Conservation (phyloP, 1,140 invertebrate species). For the Camponotus floridanus region DNA sequence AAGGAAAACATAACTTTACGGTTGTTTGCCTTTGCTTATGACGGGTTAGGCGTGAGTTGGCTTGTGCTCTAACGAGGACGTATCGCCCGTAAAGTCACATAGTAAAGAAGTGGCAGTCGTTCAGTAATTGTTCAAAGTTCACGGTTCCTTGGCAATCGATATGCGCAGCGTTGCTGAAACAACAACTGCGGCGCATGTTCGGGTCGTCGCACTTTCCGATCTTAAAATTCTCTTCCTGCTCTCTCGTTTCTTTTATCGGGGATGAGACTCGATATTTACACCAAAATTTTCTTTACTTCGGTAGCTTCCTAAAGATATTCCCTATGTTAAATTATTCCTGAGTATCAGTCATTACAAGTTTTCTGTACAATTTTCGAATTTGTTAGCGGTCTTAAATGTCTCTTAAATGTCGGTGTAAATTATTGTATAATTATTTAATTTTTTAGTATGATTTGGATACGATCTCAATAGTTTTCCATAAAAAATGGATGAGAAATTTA, state of each 20-base stretch:
- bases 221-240: conserved; percentile 52
- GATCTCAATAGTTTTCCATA: no score
- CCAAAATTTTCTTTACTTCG: no score
- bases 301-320: no score
- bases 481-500: neutral
- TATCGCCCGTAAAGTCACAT: conserved; percentile 57
- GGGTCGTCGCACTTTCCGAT: conserved; percentile 73
- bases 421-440: no score
- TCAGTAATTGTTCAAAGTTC: conserved; percentile 52
- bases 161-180: conserved; percentile 69
- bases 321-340: no score
- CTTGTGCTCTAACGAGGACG: conserved; percentile 52
- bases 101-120: conserved; percentile 45
- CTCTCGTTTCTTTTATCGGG: conserved; percentile 69
- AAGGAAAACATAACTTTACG: conserved; percentile 20
- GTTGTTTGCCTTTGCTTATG: conserved; percentile 22
- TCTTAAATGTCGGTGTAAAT: no score
- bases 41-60: conserved; percentile 18
- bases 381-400: no score
- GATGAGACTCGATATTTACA: conserved; percentile 80
- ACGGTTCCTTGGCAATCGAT: conserved; percentile 60
- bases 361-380: no score
- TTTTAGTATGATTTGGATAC: no score
- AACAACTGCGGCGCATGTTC: conserved; percentile 32
- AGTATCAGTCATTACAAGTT: no score